Conservation (phyloP, 2,113 vertebrate species). For the Elgaria multicarinata region DNA sequence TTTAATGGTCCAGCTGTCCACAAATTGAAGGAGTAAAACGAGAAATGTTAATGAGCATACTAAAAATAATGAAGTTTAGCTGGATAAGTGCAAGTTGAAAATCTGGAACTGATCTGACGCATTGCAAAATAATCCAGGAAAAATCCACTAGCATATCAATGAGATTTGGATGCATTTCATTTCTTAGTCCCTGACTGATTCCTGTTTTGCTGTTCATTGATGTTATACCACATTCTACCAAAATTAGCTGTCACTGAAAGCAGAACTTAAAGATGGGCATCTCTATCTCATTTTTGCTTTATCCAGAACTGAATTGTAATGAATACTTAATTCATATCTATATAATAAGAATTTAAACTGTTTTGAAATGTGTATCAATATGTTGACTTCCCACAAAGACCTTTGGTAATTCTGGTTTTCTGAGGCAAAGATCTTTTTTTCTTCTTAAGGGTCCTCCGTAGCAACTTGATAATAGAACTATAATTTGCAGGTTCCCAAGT, state of each 20-base stretch:
- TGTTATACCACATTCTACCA: conserved; percentile 18
- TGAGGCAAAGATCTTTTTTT: neutral
- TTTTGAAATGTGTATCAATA: neutral
- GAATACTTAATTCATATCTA: neutral
- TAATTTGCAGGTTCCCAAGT: neutral
- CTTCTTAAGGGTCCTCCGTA: neutral
- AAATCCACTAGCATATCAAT: conserved; percentile 38
- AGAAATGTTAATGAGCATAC: conserved; percentile 69
- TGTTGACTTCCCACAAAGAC: neutral
- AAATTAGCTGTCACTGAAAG: conserved; percentile 44
- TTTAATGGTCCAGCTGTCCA: conserved; percentile 57
- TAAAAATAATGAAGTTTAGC: conserved; percentile 66
- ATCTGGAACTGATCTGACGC: conserved; percentile 64
- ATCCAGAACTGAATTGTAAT: neutral
- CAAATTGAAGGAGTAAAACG: conserved; percentile 52
- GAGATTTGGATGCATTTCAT: conserved; percentile 54
- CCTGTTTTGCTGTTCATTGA: neutral
- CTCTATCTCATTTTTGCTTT: neutral
- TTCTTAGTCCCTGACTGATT: conserved; percentile 42
- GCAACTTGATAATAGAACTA: too few species aligned
- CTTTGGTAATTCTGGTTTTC: neutral
- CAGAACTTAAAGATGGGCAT: neutral
- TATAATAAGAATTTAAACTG: neutral
- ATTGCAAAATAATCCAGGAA: conserved; percentile 61
- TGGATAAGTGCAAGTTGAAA: conserved; percentile 58